These are phyloP conservation scores for Akabosia matsudoensis DNA, from an alignment of 1,140 invertebrate species.

Conservation along the genomic window DNA sequence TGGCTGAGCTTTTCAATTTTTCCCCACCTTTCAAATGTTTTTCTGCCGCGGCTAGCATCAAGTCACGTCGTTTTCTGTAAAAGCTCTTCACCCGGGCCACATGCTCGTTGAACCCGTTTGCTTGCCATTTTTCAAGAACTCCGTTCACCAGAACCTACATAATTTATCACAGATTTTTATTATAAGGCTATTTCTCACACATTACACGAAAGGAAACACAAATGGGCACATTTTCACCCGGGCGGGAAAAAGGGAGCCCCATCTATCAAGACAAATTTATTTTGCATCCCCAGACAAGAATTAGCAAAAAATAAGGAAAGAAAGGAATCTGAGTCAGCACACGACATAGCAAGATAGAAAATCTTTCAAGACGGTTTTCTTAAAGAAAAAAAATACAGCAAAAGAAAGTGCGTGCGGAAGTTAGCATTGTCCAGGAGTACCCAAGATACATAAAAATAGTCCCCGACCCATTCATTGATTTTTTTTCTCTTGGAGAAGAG, in stretches of 20 bases:
- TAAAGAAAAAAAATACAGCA: no score
- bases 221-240: neutral
- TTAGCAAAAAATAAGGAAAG: no score
- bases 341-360: no score
- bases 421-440: no score
- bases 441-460: no score
- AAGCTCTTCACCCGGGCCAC: conserved; percentile 60
- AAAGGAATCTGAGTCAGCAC: no score
- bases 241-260: neutral
- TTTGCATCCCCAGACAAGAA: no score
- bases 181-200: neutral
- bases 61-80: conserved; percentile 64
- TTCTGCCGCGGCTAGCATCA: conserved; percentile 60
- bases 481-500: neutral
- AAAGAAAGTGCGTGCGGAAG: no score
- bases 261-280: neutral
- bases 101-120: conserved; percentile 61
- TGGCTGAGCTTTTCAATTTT: no score
- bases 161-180: neutral
- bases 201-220: neutral
- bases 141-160: conserved; percentile 62
- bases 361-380: no score
- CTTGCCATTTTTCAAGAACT: conserved; percentile 62
- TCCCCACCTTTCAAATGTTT: conserved; percentile 61
- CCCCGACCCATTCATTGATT: no score